phyloP scores from a whole-genome alignment of 1,140 invertebrate genomes.

The Streblospio benedicti region DNA sequence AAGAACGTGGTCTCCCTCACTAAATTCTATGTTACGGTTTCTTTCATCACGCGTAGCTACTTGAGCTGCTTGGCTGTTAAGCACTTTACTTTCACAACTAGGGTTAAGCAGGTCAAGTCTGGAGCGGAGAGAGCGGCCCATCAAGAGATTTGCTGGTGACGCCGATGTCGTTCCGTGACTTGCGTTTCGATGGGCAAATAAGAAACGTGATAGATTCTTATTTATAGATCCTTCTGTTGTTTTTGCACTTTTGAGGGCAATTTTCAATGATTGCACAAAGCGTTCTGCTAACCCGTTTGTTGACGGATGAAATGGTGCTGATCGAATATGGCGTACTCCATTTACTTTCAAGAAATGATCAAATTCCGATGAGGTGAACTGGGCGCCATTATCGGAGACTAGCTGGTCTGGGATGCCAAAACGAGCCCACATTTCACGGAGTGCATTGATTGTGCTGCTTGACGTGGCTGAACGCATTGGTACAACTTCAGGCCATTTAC shows the following conservation, averaged over 20 bases:
- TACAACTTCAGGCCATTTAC: constrained; percentile 5
- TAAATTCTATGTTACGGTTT: too few relatives aligned
- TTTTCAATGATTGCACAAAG: constrained; percentile 23
- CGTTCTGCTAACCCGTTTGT: constrained; percentile 46
- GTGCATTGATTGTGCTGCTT: constrained; percentile 11
- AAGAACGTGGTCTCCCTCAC: too few relatives aligned
- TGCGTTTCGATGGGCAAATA: too few relatives aligned
- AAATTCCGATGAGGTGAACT: constrained; percentile 43
- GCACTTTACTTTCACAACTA: neutral
- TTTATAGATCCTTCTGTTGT: too few relatives aligned
- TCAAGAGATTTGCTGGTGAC: too few relatives aligned
- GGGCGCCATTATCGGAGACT: constrained; percentile 45
- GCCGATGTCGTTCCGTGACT: too few relatives aligned
- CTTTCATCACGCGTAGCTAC: too few relatives aligned
- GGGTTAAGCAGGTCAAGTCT: neutral
- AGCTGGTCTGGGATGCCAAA: constrained; percentile 39
- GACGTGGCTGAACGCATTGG: constrained; percentile 15
- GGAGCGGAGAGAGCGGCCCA: too few relatives aligned
- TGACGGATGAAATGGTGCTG: constrained; percentile 41
- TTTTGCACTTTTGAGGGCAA: too few relatives aligned
- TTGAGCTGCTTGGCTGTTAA: too few relatives aligned
- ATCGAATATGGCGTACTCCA: constrained; percentile 36
- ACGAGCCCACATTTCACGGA: constrained; percentile 35
- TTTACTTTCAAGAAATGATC: constrained; percentile 37
- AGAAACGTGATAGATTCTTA: too few relatives aligned